Percentiles rank a stretch among this genome's conserved stretches.
These are phyloP conservation scores for Manis crassicaudata DNA, from an alignment of 2,797 vertebrate genomes.

Conservation along the genomic window DNA sequence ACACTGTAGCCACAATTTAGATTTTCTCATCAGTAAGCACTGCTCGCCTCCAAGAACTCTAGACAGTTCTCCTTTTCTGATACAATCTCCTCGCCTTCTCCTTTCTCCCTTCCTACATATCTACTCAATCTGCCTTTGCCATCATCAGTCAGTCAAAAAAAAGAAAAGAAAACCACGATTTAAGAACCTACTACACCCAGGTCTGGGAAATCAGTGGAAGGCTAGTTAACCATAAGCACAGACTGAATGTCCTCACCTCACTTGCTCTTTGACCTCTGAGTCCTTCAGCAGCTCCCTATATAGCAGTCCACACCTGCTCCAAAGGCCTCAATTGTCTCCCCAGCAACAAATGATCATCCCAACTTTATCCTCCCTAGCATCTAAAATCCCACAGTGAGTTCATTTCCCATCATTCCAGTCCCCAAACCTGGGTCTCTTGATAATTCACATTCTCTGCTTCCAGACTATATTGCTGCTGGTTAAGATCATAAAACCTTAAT, in stretches of 20 bases:
- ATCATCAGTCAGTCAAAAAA: background rate
- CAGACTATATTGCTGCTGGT: background rate
- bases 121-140: background rate
- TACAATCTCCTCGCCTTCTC: background rate
- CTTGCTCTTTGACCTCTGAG: background rate
- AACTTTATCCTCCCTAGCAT: background rate
- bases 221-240: background rate
- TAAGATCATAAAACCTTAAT: background rate
- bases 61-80: background rate
- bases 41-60: background rate
- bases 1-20: background rate
- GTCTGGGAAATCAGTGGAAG: background rate
- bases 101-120: background rate
- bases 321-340: background rate
- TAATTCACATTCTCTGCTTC: background rate
- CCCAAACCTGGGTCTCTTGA: background rate
- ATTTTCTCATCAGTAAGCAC: background rate
- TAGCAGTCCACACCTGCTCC: background rate
- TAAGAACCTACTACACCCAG: background rate
- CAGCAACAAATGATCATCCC: background rate
- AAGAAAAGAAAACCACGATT: no score
- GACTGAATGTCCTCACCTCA: background rate
- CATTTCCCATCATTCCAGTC: background rate
- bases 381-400: background rate
- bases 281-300: background rate